Conservation (phyloP, 2,888 invertebrate species). For the Salpingus planirostris region DNA sequence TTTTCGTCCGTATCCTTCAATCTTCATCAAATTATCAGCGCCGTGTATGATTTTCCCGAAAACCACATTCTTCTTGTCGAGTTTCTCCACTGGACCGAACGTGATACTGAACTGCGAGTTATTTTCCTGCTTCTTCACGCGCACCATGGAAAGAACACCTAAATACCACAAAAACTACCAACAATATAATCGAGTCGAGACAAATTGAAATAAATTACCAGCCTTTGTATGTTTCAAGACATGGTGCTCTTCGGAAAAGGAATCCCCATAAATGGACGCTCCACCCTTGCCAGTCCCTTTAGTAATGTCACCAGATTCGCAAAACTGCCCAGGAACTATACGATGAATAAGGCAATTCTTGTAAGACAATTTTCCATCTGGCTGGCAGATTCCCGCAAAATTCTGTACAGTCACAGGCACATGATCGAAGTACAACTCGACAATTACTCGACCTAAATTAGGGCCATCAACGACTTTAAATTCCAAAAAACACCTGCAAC, state of each 20-base stretch:
- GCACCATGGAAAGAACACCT: conserved; percentile 43
- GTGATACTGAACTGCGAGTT: conserved; percentile 47
- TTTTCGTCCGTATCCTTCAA: conserved; percentile 34
- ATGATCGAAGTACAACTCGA: conserved; percentile 38
- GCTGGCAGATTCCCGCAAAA: conserved; percentile 36
- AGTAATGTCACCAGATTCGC: conserved; percentile 48
- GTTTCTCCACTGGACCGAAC: conserved; percentile 37
- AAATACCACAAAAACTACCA: conserved; percentile 1
- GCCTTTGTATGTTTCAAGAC: conserved; percentile 40
- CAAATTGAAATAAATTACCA: conserved; percentile 26
- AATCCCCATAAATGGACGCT: conserved; percentile 43
- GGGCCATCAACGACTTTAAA: conserved; percentile 33
- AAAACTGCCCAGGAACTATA: conserved; percentile 42
- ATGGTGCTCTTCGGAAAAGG: conserved; percentile 43
- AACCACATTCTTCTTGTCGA: conserved; percentile 43
- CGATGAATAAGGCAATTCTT: conserved; percentile 40
- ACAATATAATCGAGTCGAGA: conserved; percentile 6
- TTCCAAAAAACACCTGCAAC: conserved; percentile 35
- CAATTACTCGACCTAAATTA: conserved; percentile 33
- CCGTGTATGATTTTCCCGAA: conserved; percentile 44
- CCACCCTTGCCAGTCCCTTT: conserved; percentile 45
- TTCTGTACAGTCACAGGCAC: conserved; percentile 39
- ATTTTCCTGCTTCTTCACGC: conserved; percentile 34
- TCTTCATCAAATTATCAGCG: conserved; percentile 30
- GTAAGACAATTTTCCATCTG: conserved; percentile 27